Base-by-base conservation (phyloP, 2,888 invertebrate genomes). In the Neoitamus cyanurus region DNA sequence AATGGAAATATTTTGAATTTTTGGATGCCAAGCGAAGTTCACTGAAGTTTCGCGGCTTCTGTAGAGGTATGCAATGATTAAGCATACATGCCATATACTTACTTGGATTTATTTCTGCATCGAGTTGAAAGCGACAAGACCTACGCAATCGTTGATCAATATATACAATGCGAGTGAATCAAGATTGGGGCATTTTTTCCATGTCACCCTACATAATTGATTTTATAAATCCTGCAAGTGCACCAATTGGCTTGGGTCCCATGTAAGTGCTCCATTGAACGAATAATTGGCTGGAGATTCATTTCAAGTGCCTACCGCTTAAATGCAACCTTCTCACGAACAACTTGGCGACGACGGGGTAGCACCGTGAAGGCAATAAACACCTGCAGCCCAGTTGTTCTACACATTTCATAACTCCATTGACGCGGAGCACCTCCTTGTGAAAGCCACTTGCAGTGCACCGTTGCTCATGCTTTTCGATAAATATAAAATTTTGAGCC, bases 391-490 rank as follows among this genome's bases (percentile, higher is more conserved):
- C 58, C n/a, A 48, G 48, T 58, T 48, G 58, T 31, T 58, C 31
- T 58, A 78, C 48, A 58, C 78, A 78, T 78, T 78, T 78, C 58
- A 78, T 48, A 78, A 48, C 48, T 78, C 31, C 31, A 31, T 58
- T 48, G 78, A 58, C 48, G 48, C 42, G 31, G 31, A 78, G 36
- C 37, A 20, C 28, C 77, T 46, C 20, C 42, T 77, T 46, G 37
- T 42, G 77, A 77, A 46, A 77, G 25, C 25, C 46, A 28, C 36
- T 4, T 46, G 30, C 30, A 3, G 31, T 2, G 77, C 42, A 6
- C 25, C 31, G 58, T 30, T 31, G 28, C 48, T 31, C 48, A 46
- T 48, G 11, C 48, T 28, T 78, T 78, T 78, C 48, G 48, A 78
- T 48, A 46, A 36, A 37, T 31, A 46, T 46, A 31, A 78, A 78